Evolutionary conservation across 1,140 invertebrate genomes (phyloP).

Genomic region (Cherax destructor): DNA sequence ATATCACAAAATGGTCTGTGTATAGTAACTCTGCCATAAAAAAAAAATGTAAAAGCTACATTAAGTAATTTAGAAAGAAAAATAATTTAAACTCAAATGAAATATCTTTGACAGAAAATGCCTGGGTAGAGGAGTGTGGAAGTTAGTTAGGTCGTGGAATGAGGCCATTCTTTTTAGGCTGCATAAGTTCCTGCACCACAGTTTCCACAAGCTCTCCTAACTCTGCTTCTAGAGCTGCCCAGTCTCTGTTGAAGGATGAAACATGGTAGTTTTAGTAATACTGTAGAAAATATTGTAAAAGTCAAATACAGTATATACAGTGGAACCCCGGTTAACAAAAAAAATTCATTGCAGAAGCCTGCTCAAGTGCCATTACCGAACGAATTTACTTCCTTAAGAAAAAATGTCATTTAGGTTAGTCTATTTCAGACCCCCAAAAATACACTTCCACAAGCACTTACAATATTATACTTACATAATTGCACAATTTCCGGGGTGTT

Average conservation of each 20-base stretch:
- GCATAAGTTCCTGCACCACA: slow-evolving; percentile 87
- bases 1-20: not conserved
- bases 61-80: not conserved
- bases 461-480: no score
- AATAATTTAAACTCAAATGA: not conserved
- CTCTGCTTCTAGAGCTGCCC: slow-evolving; percentile 80
- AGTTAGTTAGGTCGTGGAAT: slow-evolving; percentile 75
- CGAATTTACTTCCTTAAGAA: no score
- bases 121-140: not conserved
- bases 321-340: no score
- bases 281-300: slow-evolving; percentile 45
- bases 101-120: not conserved
- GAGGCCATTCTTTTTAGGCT: slow-evolving; percentile 86
- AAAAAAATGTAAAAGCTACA: not conserved
- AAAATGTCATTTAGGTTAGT: no score
- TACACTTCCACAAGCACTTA: no score
- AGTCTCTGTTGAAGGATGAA: slow-evolving; percentile 80
- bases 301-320: not conserved
- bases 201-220: slow-evolving; percentile 86
- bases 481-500: no score
- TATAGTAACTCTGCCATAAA: no score
- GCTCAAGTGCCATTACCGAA: no score
- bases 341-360: no score
- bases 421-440: no score
- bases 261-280: not conserved